Conservation (phyloP, 2,113 vertebrate species). For the Boulengeromyrus knoepffleri region DNA sequence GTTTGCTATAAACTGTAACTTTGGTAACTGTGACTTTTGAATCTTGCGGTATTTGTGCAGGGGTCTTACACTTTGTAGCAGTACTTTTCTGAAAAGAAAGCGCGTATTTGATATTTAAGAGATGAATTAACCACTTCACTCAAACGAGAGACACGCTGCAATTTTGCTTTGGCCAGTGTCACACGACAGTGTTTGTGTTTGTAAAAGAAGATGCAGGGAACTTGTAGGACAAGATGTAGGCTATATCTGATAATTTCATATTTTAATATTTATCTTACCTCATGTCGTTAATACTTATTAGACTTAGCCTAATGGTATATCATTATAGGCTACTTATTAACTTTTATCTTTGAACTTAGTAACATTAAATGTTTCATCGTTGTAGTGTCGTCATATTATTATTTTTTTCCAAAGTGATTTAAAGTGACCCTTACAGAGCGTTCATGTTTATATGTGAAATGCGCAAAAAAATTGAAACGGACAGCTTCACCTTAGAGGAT, state of each 20-base stretch:
- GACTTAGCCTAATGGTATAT: background rate
- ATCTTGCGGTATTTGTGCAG: background rate
- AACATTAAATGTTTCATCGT: background rate
- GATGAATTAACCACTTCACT: background rate
- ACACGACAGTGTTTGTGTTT: background rate
- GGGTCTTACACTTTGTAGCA: background rate
- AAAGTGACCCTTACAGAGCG: background rate
- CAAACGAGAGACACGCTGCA: background rate
- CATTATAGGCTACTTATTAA: background rate
- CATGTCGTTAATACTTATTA: background rate
- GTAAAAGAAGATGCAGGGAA: background rate
- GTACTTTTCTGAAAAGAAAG: background rate
- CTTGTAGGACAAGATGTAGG: background rate
- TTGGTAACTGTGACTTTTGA: too few species aligned
- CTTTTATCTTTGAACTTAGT: background rate
- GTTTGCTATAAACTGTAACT: background rate
- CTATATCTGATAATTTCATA: background rate
- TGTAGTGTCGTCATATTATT: background rate
- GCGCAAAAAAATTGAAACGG: background rate
- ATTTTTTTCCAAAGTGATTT: background rate
- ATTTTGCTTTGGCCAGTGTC: background rate
- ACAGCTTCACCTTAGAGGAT: background rate
- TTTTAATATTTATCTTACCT: background rate
- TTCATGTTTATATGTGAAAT: background rate
- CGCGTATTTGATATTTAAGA: background rate